Conservation (phyloP, 1,140 invertebrate genomes). For the Sipha flava region DNA sequence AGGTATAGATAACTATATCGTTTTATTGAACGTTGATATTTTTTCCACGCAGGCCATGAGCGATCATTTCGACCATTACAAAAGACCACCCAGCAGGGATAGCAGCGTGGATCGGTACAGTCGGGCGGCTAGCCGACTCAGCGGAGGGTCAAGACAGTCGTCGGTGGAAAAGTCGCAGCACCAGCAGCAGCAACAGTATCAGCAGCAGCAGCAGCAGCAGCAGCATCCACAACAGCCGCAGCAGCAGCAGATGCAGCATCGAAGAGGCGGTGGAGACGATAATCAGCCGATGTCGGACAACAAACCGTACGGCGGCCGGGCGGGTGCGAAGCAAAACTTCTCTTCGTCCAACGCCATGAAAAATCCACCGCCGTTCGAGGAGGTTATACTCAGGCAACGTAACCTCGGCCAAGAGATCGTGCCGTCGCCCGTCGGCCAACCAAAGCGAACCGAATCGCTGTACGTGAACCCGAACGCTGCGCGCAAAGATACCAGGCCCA, state of each 20-base stretch:
- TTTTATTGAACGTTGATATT: too few relatives aligned
- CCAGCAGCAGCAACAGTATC: conserved; percentile 39
- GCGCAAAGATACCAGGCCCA: conserved; percentile 37
- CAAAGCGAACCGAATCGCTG: conserved; percentile 76
- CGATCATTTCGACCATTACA: conserved; percentile 85
- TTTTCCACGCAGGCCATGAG: conserved; percentile 51
- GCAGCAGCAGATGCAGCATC: conserved; percentile 33
- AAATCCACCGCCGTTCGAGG: conserved; percentile 62
- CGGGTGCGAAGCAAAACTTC: conserved; percentile 32
- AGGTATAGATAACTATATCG: too few relatives aligned
- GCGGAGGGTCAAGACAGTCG: conserved; percentile 58
- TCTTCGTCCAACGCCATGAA: conserved; percentile 41
- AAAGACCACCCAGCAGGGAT: conserved; percentile 75
- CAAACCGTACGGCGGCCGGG: conserved; percentile 45
- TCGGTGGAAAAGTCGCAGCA: conserved; percentile 55
- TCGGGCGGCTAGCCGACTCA: conserved; percentile 50
- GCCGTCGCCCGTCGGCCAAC: conserved; percentile 61
- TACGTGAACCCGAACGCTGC: conserved; percentile 35
- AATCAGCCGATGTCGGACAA: conserved; percentile 27
- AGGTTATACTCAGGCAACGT: conserved; percentile 65
- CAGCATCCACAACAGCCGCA: conserved; percentile 47
- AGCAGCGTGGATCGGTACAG: conserved; percentile 76
- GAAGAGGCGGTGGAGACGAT: background rate
- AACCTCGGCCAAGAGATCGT: conserved; percentile 77
- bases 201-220: conserved; percentile 40